phyloP scores from a whole-genome alignment of 2,113 vertebrate genomes.

The Tetrax tetrax region DNA sequence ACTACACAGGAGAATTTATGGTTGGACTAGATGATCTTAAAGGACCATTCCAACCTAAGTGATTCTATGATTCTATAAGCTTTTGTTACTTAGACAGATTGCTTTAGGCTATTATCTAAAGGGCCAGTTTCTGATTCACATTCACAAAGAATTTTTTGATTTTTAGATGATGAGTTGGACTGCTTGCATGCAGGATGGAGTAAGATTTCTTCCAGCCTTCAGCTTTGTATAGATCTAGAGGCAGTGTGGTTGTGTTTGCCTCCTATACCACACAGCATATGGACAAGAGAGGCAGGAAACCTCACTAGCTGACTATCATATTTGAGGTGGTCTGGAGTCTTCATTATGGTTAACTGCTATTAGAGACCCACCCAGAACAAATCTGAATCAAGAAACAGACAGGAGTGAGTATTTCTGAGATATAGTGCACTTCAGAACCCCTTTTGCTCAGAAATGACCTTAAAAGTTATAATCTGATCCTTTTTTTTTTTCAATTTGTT shows the following conservation, averaged over 20 bases:
- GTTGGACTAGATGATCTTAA: accelerated
- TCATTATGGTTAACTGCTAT: neutral
- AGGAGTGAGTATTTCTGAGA: neutral
- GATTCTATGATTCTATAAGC: neutral
- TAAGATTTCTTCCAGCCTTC: neutral
- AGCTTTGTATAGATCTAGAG: neutral
- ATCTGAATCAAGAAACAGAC: neutral
- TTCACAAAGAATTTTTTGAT: neutral
- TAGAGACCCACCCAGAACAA: neutral
- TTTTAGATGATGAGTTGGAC: neutral
- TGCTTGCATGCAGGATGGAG: neutral
- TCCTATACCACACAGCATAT: accelerated
- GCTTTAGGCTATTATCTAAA: neutral
- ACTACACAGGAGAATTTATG: accelerated
- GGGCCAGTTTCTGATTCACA: neutral
- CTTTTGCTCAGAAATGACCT: neutral
- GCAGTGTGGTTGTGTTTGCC: neutral
- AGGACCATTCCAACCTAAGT: neutral
- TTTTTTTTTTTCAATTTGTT: neutral
- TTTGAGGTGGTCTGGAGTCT: neutral
- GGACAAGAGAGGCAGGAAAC: neutral
- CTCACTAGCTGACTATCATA: neutral
- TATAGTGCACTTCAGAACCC: neutral
- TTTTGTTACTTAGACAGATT: neutral
- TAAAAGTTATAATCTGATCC: neutral